phyloP scores from a whole-genome alignment of 2,113 vertebrate species.

The Corvus cornix region DNA sequence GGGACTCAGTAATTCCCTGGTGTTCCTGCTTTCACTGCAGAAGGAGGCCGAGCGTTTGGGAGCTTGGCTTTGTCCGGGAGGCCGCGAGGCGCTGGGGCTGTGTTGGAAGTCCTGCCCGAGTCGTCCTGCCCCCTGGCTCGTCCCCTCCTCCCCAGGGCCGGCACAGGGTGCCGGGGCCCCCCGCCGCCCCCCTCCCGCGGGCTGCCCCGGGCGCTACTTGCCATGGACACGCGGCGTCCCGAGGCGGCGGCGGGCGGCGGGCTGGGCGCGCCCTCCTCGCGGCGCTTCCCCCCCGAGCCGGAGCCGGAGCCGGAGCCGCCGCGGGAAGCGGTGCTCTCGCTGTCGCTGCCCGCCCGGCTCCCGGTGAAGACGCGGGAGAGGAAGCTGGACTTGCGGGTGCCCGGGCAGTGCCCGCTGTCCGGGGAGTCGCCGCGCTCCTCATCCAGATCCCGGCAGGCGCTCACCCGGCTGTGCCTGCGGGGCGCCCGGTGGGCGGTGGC shows the following conservation, averaged over 20 bases:
- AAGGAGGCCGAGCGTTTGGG: not conserved
- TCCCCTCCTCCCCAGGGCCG: not conserved
- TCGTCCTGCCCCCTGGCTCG: not conserved
- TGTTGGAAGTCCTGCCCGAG: not conserved
- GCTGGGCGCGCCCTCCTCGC: slow-evolving; percentile 72
- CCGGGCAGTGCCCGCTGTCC: slow-evolving; percentile 74
- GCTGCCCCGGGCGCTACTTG: slow-evolving; percentile 73
- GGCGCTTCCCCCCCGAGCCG: slow-evolving; percentile 64
- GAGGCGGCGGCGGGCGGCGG: slow-evolving; percentile 67
- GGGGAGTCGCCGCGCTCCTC: too few relatives aligned
- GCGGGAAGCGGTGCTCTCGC: slow-evolving; percentile 72
- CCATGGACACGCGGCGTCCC: slow-evolving; percentile 88
- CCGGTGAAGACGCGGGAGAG: slow-evolving; percentile 83
- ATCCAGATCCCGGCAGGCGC: too few relatives aligned
- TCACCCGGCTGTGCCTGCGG: too few relatives aligned
- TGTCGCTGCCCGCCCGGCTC: slow-evolving; percentile 68
- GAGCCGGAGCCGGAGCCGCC: slow-evolving; percentile 68
- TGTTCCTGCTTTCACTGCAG: not conserved
- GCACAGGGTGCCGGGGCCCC: not conserved
- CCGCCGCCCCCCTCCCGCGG: not conserved
- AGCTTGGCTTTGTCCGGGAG: not conserved
- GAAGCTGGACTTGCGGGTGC: slow-evolving; percentile 82
- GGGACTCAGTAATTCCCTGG: not conserved
- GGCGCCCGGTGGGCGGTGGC: too few relatives aligned
- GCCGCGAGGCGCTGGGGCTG: not conserved